Percentiles rank a stretch among this genome's conserved stretches.
These are phyloP conservation scores for Phaedon cochleariae DNA, from an alignment of 2,888 invertebrate genomes.

Conservation along the genomic window DNA sequence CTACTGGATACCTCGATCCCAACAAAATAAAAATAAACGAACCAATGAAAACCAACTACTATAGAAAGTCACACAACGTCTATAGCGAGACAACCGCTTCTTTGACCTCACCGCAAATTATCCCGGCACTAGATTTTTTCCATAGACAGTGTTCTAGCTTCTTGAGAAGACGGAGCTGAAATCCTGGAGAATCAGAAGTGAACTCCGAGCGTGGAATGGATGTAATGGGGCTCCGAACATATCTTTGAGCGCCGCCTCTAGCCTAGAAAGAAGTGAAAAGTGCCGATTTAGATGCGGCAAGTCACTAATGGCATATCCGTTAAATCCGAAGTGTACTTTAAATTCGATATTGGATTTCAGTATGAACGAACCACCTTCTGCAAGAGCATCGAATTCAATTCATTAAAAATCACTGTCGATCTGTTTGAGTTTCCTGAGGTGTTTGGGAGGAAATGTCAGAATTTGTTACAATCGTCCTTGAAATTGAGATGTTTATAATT, in stretches of 20 bases:
- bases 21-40: no score
- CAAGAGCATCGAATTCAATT: no score
- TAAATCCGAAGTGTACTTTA: conserved; percentile 35
- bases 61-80: no score
- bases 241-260: conserved; percentile 41
- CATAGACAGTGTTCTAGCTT: background rate
- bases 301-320: conserved; percentile 45
- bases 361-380: background rate
- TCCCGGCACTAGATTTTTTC: conserved; percentile 11
- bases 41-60: no score
- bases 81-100: background rate
- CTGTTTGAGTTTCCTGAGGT: no score
- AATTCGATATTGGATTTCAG: conserved; percentile 32
- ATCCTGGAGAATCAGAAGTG: conserved; percentile 24
- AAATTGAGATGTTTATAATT: no score
- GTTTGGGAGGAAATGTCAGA: no score
- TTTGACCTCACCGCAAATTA: conserved; percentile 2
- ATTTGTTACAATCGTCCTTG: no score
- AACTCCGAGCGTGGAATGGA: conserved; percentile 28
- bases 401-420: no score
- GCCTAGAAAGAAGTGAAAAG: conserved; percentile 39
- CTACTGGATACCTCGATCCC: no score
- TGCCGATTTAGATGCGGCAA: conserved; percentile 31
- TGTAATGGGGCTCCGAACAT: conserved; percentile 47
- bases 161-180: conserved; percentile 4